Evolutionary conservation across 2,888 invertebrate genomes (phyloP), one percentile per base, ranked within the genome.

Genomic region (Rhaphigaster nebulosa): DNA sequence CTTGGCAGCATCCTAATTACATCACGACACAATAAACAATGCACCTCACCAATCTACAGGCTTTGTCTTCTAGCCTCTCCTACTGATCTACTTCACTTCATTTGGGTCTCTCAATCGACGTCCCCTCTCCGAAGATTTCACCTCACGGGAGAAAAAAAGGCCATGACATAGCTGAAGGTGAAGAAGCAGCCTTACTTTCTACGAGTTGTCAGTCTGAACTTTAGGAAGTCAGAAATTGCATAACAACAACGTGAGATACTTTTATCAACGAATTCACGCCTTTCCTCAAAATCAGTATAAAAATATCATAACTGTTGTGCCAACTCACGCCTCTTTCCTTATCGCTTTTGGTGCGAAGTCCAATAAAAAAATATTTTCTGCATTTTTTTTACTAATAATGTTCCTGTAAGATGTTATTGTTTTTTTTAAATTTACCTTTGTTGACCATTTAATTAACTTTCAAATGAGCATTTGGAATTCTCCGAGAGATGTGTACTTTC

Each of bases 21-120:
- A 80, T 41, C 15, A 80, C 5, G 84, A 84, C 45, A 84, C 84
- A 84, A 84, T 84, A 84, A 84, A 84, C 84, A 84, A 84, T 84
- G 23, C 84, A 15, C 45, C 26, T 26, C n/a, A 18, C 84, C 41
- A 50, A 84, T 84, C 84, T n/a, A 50, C 26, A 20, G n/a, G 45
- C 84, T 84, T 50, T 84, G 45, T 84, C 45, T 84, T n/a, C n/a
- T n/a, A 20, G n/a, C 45, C n/a, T 84, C 84, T 84, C 45, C 84
- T 45, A 45, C 84, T 84, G 84, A 84, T 84, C 84, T 84, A 84
- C 84, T 84, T 84, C 84, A 13, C 1, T 84, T 84, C 84, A 45
- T 84, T 84, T 15, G 5, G 45, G 45, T 45, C 45, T 18, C 45
- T 84, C 45, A 45, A 84, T 45, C 41, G 84, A 0, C 12, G 45